phyloP scores from a whole-genome alignment of 1,140 invertebrate species.

The Coptotermes formosanus region DNA sequence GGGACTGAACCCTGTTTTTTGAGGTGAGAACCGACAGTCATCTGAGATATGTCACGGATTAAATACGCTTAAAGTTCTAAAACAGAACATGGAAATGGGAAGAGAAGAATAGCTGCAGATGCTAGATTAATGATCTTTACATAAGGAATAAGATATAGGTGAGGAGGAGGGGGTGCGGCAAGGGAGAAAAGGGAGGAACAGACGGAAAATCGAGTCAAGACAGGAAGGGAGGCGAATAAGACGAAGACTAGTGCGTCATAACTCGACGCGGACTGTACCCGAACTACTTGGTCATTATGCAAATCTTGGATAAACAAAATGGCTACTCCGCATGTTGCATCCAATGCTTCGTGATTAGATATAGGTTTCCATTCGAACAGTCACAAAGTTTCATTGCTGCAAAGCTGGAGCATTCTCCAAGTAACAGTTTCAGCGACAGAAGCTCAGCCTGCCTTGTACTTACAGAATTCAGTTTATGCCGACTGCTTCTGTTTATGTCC shows the following conservation, averaged over 20 bases:
- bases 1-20: too few species aligned
- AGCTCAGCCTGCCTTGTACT: too few species aligned
- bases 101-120: not conserved
- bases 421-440: not conserved
- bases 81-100: too few species aligned
- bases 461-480: too few species aligned
- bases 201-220: not conserved
- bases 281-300: constrained; percentile 5
- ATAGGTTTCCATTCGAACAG: not conserved
- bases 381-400: not conserved
- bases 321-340: not conserved
- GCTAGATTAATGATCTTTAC: not conserved
- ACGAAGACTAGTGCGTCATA: not conserved
- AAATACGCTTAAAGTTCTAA: too few species aligned
- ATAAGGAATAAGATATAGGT: not conserved
- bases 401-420: not conserved
- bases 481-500: not conserved
- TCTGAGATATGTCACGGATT: too few species aligned
- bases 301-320: constrained; percentile 19
- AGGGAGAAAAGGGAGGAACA: not conserved
- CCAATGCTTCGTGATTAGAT: not conserved
- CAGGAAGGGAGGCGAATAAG: not conserved
- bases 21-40: too few species aligned
- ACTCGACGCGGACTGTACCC: not conserved
- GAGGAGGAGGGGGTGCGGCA: too few species aligned